Conservation (phyloP, 64 coral and sea anemone genomes). For the Cladopsammia gracilis region DNA sequence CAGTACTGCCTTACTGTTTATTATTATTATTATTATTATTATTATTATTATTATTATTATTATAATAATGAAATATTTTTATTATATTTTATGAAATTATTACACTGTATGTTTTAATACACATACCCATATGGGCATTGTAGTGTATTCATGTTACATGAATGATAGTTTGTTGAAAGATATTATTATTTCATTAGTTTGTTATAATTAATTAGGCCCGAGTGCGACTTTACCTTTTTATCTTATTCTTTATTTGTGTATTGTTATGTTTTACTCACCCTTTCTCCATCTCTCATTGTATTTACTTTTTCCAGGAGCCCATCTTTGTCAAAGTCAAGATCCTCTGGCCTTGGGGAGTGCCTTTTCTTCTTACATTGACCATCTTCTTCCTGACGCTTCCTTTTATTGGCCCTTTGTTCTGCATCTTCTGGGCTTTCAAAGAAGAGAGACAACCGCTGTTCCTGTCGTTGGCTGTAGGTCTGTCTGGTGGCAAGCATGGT, state of each 20-base stretch:
- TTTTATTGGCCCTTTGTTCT: background rate
- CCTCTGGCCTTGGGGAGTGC: constrained; percentile 35
- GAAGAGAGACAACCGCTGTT: constrained; percentile 10
- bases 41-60: no score
- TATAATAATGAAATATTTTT: no score
- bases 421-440: constrained; percentile 34
- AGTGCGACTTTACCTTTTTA: background rate
- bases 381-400: background rate
- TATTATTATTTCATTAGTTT: background rate
- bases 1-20: no score
- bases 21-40: no score
- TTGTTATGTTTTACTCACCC: background rate
- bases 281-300: constrained; percentile 36
- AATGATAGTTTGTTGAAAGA: no score
- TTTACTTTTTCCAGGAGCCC: constrained; percentile 32
- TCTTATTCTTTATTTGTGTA: no score
- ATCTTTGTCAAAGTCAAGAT: constrained; percentile 55
- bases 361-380: constrained; percentile 11
- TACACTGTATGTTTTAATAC: no score
- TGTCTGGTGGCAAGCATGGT: constrained; percentile 16
- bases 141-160: constrained; percentile 42
- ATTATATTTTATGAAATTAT: no score
- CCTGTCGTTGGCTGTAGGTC: constrained; percentile 26
- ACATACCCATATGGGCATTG: no score
- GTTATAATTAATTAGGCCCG: background rate